A percentile compares a stretch with the other conserved stretches of the same genome.
Evolutionary conservation across 2,888 invertebrate genomes (phyloP).

Genomic region (Stenolophus ochropezus): DNA sequence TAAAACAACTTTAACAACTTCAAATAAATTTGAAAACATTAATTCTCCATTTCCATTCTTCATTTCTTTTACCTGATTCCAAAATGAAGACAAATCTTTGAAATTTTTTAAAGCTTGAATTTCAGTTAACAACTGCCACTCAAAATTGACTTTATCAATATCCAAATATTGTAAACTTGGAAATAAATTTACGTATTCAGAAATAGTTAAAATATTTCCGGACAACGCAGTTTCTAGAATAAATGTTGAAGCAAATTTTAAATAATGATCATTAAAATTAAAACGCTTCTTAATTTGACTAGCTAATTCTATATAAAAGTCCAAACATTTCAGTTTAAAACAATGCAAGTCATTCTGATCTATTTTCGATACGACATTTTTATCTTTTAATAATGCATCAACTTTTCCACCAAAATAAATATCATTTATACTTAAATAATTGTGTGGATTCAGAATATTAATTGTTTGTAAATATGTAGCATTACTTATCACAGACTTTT

Average conservation of each 20-base stretch:
- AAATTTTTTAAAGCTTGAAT: no score
- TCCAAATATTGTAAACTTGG: no score
- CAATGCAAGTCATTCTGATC: neutral
- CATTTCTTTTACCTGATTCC: no score
- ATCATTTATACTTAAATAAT: slow-evolving; percentile 1
- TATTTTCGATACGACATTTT: neutral
- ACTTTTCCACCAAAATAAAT: slow-evolving; percentile 42
- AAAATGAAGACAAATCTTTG: no score
- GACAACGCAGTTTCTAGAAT: slow-evolving; percentile 14
- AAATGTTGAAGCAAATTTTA: slow-evolving; percentile 41
- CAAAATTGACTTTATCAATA: no score
- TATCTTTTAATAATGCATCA: slow-evolving; percentile 26
- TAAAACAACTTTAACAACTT: no score
- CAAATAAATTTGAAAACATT: no score
- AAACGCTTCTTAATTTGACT: slow-evolving; percentile 39
- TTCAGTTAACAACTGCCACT: no score
- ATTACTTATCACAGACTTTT: no score
- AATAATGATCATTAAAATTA: slow-evolving; percentile 41
- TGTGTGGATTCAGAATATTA: slow-evolving; percentile 9
- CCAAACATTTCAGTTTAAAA: slow-evolving; percentile 33
- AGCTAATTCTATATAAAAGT: slow-evolving; percentile 33
- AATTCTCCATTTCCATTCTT: no score
- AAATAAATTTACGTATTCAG: no score
- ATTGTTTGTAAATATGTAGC: neutral
- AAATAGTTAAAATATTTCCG: slow-evolving; percentile 13